Evolutionary conservation across 2,888 invertebrate genomes (phyloP).

Genomic region (Zhuqinia jingwanae): DNA sequence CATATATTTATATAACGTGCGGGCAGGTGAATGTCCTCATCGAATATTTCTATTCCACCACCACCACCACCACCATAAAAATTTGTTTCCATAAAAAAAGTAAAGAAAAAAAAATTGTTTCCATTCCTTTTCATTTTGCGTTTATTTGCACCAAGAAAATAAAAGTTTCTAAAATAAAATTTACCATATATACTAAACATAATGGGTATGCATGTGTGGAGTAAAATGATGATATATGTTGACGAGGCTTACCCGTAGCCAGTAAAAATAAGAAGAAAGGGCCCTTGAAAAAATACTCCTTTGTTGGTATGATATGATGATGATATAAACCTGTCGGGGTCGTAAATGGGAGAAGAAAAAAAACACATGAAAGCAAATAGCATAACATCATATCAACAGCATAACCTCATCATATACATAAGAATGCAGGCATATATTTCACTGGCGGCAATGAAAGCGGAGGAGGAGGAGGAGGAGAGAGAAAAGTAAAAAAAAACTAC

Average conservation of each 20-base stretch:
- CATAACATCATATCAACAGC: background rate
- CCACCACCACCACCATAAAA: background rate
- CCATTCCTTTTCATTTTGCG: constrained; percentile 30
- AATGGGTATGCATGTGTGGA: background rate
- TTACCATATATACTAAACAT: no score
- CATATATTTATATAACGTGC: background rate
- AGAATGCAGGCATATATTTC: background rate
- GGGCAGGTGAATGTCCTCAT: constrained; percentile 36
- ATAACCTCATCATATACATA: no score
- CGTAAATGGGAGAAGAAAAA: constrained; percentile 17
- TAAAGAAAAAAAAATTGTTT: constrained; percentile 15
- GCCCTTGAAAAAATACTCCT: constrained; percentile 12
- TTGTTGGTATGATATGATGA: constrained; percentile 16
- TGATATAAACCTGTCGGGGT: constrained; percentile 22
- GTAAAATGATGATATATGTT: background rate
- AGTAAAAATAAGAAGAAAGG: constrained; percentile 15
- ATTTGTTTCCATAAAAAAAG: constrained; percentile 9
- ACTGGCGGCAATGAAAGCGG: background rate
- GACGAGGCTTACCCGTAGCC: no score
- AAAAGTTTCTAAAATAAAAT: background rate
- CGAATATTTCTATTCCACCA: background rate
- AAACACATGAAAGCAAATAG: constrained; percentile 14
- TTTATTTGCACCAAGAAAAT: constrained; percentile 33
- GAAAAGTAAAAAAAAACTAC: background rate
- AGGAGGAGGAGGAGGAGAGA: no score